Evolutionary conservation across 2,113 vertebrate species (phyloP), one percentile per base, ranked within the genome.

Genomic region (Chlorodrepanis virens): DNA sequence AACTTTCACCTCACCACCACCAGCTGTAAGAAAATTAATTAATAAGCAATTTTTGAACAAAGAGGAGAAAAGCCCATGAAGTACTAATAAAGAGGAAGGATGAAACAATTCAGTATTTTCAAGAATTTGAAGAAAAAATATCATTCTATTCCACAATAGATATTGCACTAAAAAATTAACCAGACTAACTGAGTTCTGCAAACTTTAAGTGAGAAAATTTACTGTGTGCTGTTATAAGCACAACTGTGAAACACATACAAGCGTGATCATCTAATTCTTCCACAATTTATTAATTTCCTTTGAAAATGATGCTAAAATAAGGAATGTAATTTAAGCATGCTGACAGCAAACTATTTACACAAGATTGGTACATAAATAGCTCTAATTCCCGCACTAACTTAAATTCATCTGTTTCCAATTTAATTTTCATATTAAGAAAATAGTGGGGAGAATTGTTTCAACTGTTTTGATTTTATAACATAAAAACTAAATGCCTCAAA

Each of bases 261-360:
- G 35, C 60, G 75, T 21, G 39, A 80, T 61, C 10, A 2, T 50
- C 52, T 67, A 91, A 84, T 81, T 81, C 81, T 87, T 65, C 54
- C 59, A 89, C 10, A 67, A 67, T 78, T 93, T 75, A 93, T 87
- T 91, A 91, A 94, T 89, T 91, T 84, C 47, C 29, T 84, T 93
- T 78, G 39, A 87, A 94, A 94, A 91, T 20, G 0, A 81, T 59
- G 47, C 70, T 68, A 86, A 92, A 94, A 89, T 63, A 81, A 90
- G n/a, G 63, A 87, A 91, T 22, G 56, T 10, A 91, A 89, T 82
- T 91, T 89, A 75, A 87, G 21, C 39, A 81, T 33, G 52, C 23
- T 81, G 68, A 86, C 92, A 93, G 52, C 77, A 78, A 87, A 81
- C 72, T 91, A 63, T 84, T 94, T 87, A 91, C 47, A 67, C 23